phyloP scores from a whole-genome alignment of 2,888 invertebrate genomes.

The Siphonodentalium dalli region DNA sequence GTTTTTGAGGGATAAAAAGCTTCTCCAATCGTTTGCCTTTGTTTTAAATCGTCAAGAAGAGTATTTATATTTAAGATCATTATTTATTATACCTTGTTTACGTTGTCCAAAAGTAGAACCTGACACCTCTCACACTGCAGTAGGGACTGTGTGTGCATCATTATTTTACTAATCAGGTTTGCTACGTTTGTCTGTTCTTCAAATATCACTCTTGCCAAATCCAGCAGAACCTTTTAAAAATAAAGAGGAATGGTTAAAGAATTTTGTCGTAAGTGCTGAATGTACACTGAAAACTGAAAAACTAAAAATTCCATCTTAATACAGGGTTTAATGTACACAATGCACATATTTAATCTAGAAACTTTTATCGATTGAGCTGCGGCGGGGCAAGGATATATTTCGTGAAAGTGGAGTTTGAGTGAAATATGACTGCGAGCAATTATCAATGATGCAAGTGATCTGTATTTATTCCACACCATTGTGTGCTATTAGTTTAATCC shows the following conservation, averaged over 20 bases:
- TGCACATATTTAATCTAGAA: no score
- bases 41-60: no score
- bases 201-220: constrained; percentile 62
- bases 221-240: constrained; percentile 62
- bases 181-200: constrained; percentile 63
- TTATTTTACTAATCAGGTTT: constrained; percentile 61
- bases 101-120: constrained; percentile 90
- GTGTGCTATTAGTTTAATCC: no score
- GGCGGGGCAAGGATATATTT: no score
- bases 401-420: no score
- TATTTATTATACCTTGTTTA: constrained; percentile 75
- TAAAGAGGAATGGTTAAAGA: not conserved
- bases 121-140: constrained; percentile 95
- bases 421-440: no score
- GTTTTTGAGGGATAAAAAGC: no score
- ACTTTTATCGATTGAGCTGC: no score
- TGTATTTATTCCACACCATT: no score
- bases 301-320: not conserved
- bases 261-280: not conserved
- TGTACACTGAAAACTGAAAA: not conserved
- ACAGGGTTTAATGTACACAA: no score
- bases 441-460: no score
- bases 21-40: no score
- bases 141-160: constrained; percentile 72
- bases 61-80: not conserved